Evolutionary conservation across 1,140 invertebrate species (phyloP).

Genomic region (Drosophila persimilis): DNA sequence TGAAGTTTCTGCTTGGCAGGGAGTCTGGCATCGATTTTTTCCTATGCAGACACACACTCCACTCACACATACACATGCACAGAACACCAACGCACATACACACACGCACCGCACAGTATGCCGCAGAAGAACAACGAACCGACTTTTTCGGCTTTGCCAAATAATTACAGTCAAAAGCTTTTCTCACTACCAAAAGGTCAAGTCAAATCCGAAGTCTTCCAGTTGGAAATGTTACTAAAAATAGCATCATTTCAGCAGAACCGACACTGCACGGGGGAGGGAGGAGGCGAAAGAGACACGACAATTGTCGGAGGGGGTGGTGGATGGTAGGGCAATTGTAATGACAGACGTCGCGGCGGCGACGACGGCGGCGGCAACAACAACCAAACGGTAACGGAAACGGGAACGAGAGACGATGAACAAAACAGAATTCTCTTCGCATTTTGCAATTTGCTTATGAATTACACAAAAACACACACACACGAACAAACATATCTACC

Average conservation of each 20-base stretch:
- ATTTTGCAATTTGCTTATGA: constrained; percentile 59
- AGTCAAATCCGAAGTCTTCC: constrained; percentile 65
- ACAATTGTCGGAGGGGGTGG: constrained; percentile 29
- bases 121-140: not conserved
- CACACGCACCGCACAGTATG: constrained; percentile 5
- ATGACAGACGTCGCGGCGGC: constrained; percentile 63
- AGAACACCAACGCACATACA: constrained; percentile 13
- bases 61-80: constrained; percentile 30
- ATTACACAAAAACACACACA: constrained; percentile 17
- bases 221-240: constrained; percentile 68
- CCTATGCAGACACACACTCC: constrained; percentile 53
- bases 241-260: constrained; percentile 42
- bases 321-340: constrained; percentile 28
- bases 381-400: constrained; percentile 18
- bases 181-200: constrained; percentile 60
- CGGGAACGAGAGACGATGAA: constrained; percentile 41
- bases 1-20: constrained; percentile 65
- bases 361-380: constrained; percentile 3
- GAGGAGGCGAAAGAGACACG: constrained; percentile 30
- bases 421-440: constrained; percentile 59
- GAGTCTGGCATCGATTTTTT: constrained; percentile 81
- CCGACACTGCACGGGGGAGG: constrained; percentile 18
- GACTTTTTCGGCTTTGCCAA: constrained; percentile 38
- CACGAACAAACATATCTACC: too few species aligned
- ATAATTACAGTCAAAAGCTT: constrained; percentile 63